Evolutionary conservation across 2,113 vertebrate species (phyloP).

Genomic region (Ophiodon elongatus): DNA sequence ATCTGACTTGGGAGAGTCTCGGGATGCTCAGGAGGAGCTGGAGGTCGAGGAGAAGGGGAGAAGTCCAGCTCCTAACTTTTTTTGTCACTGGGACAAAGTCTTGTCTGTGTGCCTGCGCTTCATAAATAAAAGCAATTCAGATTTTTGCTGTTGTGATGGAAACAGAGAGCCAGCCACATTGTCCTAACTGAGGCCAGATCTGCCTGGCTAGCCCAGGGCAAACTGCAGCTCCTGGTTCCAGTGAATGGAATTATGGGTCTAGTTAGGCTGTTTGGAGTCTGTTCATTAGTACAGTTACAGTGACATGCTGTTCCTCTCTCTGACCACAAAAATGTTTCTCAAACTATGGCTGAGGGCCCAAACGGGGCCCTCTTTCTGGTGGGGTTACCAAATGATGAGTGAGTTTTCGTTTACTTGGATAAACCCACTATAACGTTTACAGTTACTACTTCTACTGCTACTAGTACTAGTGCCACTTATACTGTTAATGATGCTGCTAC

Average conservation of each 20-base stretch:
- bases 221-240: slow-evolving; percentile 26
- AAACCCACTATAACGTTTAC: background rate
- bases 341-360: slow-evolving; percentile 2
- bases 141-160: background rate
- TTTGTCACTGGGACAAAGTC: background rate
- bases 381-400: background rate
- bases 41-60: background rate
- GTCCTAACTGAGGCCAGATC: slow-evolving; percentile 30
- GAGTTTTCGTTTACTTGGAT: background rate
- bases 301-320: slow-evolving; percentile 1
- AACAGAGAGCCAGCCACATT: background rate
- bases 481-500: background rate
- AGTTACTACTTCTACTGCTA: background rate
- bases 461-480: background rate
- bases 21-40: background rate
- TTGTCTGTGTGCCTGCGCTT: background rate
- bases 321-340: slow-evolving; percentile 18
- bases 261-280: slow-evolving; percentile 28
- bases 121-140: background rate
- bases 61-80: background rate
- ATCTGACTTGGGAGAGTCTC: background rate
- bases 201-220: background rate
- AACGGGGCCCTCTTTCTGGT: background rate
- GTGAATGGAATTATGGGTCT: slow-evolving; percentile 19
- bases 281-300: slow-evolving; percentile 15